Conservation (phyloP, 2,113 vertebrate genomes). For the Garra rufa region DNA sequence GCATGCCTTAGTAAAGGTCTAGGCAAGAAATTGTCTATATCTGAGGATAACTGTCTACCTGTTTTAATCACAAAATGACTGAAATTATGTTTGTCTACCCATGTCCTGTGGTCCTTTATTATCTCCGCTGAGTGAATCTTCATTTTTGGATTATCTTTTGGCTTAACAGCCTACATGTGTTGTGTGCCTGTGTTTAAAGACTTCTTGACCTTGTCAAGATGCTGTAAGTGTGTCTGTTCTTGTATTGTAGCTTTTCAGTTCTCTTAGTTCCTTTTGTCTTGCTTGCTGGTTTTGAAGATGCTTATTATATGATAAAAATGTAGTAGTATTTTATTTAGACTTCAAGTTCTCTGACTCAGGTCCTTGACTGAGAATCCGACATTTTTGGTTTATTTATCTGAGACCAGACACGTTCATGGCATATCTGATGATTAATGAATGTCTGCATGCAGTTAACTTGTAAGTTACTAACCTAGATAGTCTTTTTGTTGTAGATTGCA, state of each 20-base stretch:
- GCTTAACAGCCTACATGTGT: background rate
- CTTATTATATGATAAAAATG: background rate
- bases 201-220: slow-evolving; percentile 13
- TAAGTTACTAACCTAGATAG: background rate
- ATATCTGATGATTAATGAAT: background rate
- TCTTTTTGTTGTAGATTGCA: background rate
- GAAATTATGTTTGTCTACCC: background rate
- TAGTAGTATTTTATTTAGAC: background rate
- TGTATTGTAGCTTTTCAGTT: background rate
- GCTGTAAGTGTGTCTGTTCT: background rate
- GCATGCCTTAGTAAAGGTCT: background rate
- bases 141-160: background rate
- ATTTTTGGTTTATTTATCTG: background rate
- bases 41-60: background rate
- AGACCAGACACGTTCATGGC: background rate
- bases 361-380: background rate
- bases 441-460: background rate
- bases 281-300: background rate
- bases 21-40: background rate
- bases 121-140: background rate
- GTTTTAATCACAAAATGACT: background rate
- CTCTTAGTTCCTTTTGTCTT: background rate
- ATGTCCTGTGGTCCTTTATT: background rate
- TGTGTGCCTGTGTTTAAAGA: background rate
- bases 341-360: background rate